Percentiles rank a stretch among this genome's conserved stretches.
These are phyloP conservation scores for Datnioides undecimradiatus DNA, from an alignment of 2,113 vertebrate species.

Conservation along the genomic window DNA sequence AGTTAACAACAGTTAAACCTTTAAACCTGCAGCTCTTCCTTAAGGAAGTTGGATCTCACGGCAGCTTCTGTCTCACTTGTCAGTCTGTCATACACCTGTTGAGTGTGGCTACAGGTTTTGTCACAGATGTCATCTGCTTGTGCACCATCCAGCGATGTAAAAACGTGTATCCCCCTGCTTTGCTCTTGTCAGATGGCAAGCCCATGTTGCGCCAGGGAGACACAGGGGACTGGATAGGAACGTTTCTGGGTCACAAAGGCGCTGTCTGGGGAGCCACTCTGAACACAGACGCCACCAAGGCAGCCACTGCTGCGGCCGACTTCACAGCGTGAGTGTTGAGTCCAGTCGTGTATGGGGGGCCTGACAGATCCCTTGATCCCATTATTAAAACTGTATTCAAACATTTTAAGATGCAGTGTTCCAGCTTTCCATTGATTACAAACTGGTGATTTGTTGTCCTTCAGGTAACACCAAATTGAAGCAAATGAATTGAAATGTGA, in stretches of 20 bases:
- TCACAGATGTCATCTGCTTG: background rate
- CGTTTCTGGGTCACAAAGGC: constrained; percentile 98
- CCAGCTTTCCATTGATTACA: too few species aligned
- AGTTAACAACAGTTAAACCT: background rate
- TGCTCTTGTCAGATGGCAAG: constrained; percentile 89
- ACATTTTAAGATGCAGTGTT: too few species aligned
- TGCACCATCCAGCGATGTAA: background rate
- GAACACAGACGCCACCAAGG: constrained; percentile 96
- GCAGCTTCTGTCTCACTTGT: background rate
- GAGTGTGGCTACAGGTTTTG: background rate
- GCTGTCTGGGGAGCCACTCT: constrained; percentile 99
- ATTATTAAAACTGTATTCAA: too few species aligned
- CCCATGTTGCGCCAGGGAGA: constrained; percentile 99
- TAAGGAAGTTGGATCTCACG: too few species aligned
- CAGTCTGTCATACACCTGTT: background rate
- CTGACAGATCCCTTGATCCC: too few species aligned
- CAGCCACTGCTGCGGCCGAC: constrained; percentile 96
- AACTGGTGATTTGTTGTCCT: too few species aligned
- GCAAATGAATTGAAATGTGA: too few species aligned
- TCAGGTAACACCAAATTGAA: too few species aligned
- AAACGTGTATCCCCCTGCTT: background rate
- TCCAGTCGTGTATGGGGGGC: too few species aligned
- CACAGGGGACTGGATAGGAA: constrained; percentile 99
- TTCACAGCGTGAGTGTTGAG: constrained; percentile 94
- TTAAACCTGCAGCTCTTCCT: too few species aligned